These are phyloP conservation scores for Oncorhynchus clarkii DNA, from an alignment of 2,113 vertebrate genomes.

Conservation along the genomic window DNA sequence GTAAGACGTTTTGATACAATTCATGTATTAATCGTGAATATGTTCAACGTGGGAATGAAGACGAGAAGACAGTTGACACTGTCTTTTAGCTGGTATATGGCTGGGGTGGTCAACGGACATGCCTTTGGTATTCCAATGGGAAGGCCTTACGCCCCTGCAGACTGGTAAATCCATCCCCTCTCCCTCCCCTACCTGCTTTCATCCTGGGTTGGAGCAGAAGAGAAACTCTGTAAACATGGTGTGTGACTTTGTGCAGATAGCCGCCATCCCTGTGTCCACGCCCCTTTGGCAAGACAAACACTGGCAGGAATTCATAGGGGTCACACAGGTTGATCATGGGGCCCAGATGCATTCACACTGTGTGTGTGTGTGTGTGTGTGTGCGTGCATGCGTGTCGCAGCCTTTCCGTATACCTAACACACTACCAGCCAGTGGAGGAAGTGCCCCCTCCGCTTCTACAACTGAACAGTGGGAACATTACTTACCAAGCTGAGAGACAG, in stretches of 20 bases:
- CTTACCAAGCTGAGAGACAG: background rate
- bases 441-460: no score
- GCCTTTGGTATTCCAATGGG: background rate
- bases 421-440: no score
- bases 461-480: background rate
- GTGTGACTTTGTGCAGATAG: constrained; percentile 13
- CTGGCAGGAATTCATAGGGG: background rate
- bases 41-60: no score
- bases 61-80: no score
- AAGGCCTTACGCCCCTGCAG: background rate
- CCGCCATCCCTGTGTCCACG: constrained; percentile 16
- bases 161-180: constrained; percentile 58
- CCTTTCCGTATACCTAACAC: no score
- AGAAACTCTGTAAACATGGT: constrained; percentile 28
- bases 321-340: background rate
- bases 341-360: background rate
- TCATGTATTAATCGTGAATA: no score
- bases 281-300: background rate
- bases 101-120: background rate
- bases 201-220: constrained; percentile 10
- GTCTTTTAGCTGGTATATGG: no score
- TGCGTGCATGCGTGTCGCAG: background rate
- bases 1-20: no score
- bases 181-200: constrained; percentile 17
- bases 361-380: background rate